Conservation (phyloP, 92 coral and sea anemone genomes). For the Siderastrea radians region DNA sequence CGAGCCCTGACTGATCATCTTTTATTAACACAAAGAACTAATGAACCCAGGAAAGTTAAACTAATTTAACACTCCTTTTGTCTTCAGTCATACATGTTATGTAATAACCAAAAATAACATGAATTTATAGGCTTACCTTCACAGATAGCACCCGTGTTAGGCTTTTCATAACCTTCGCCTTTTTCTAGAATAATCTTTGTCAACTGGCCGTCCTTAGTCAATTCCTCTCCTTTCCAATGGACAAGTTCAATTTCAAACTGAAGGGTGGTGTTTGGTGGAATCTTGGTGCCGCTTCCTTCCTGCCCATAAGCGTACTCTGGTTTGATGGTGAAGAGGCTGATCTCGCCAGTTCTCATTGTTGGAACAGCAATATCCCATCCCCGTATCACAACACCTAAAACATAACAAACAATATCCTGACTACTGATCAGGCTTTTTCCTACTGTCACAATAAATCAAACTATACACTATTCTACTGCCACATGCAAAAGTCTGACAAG, state of each 20-base stretch:
- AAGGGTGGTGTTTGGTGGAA: constrained; percentile 85
- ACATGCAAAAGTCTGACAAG: no score
- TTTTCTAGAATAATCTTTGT: constrained; percentile 75
- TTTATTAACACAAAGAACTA: no score
- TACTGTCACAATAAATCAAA: no score
- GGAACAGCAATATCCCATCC: constrained; percentile 93
- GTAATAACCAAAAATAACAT: no score
- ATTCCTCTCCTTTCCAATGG: constrained; percentile 87
- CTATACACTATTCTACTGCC: no score
- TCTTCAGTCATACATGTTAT: neutral
- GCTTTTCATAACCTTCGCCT: constrained; percentile 88
- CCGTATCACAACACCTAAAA: constrained; percentile 84
- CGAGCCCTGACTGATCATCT: no score
- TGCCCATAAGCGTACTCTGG: constrained; percentile 92
- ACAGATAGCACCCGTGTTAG: constrained; percentile 80
- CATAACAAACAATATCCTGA: neutral
- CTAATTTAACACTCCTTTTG: no score
- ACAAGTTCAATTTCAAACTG: constrained; percentile 88
- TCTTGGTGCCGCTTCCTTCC: constrained; percentile 80
- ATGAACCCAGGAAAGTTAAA: no score
- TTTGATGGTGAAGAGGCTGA: constrained; percentile 73
- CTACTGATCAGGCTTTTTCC: no score
- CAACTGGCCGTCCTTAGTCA: constrained; percentile 83
- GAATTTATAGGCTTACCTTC: constrained; percentile 67
- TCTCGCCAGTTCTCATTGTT: constrained; percentile 87